Conservation (phyloP, 2,113 vertebrate genomes). For the Neolamprologus falcicula region DNA sequence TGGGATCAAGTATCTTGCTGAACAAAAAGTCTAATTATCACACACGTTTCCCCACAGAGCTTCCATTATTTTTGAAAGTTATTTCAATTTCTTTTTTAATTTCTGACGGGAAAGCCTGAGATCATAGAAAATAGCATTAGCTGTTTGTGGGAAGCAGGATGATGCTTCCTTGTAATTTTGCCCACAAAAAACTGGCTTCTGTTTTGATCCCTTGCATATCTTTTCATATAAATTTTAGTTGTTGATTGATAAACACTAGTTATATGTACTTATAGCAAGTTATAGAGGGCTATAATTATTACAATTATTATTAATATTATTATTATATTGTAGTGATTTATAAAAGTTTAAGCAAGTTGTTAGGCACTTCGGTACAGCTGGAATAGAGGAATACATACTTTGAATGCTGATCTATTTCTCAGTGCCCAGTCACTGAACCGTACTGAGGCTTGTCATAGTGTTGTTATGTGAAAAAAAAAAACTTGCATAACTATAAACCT, state of each 20-base stretch:
- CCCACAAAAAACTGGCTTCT: background rate
- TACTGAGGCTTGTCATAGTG: background rate
- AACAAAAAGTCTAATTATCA: background rate
- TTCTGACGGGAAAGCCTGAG: background rate
- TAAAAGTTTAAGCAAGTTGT: background rate
- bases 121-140: background rate
- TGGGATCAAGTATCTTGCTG: background rate
- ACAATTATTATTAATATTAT: background rate
- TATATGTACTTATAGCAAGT: background rate
- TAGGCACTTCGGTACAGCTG: background rate
- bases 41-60: background rate
- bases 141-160: background rate
- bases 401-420: background rate
- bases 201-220: background rate
- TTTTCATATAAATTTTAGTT: background rate
- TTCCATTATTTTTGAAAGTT: background rate
- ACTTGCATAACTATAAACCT: background rate
- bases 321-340: background rate
- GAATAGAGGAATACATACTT: background rate
- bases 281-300: background rate
- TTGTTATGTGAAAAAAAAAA: background rate
- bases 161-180: background rate
- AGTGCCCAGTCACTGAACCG: background rate
- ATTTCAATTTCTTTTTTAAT: fast-evolving
- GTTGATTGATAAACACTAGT: background rate